Conservation (phyloP, 2,113 vertebrate species). For the Centrocercus urophasianus region DNA sequence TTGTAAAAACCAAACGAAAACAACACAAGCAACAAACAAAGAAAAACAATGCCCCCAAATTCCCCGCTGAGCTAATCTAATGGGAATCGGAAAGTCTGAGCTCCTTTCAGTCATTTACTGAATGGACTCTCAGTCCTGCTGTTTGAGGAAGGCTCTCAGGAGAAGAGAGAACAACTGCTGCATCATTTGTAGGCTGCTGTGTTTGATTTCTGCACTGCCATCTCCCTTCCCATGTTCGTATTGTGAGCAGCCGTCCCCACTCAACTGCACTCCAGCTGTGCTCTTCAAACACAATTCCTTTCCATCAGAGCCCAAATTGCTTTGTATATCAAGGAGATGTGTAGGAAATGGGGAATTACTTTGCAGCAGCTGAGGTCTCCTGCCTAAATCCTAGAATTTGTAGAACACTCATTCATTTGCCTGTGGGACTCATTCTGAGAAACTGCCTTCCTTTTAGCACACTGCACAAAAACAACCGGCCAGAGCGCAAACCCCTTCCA, state of each 20-base stretch:
- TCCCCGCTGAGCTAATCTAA: not conserved
- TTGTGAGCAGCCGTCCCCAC: not conserved
- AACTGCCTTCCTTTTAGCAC: not conserved
- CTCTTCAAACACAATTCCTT: slow-evolving; percentile 11
- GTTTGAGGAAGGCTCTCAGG: not conserved
- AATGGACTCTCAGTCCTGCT: not conserved
- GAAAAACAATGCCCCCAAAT: not conserved
- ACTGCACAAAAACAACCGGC: not conserved
- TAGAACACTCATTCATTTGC: not conserved
- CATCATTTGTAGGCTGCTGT: not conserved
- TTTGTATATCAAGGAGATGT: not conserved
- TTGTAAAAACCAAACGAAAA: not conserved
- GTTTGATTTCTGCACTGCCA: not conserved
- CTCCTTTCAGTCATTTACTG: not conserved
- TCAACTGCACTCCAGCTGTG: not conserved
- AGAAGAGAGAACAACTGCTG: not conserved
- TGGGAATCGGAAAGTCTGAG: not conserved
- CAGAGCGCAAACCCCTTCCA: not conserved
- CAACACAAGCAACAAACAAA: not conserved
- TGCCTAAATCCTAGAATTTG: slow-evolving; percentile 9
- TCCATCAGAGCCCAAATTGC: not conserved
- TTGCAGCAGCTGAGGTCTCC: slow-evolving; percentile 21
- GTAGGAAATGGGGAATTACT: not conserved
- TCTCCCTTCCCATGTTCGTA: not conserved
- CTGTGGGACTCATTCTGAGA: not conserved